These are phyloP conservation scores for Pammene aurita DNA, from an alignment of 2,888 invertebrate genomes.

Conservation along the genomic window DNA sequence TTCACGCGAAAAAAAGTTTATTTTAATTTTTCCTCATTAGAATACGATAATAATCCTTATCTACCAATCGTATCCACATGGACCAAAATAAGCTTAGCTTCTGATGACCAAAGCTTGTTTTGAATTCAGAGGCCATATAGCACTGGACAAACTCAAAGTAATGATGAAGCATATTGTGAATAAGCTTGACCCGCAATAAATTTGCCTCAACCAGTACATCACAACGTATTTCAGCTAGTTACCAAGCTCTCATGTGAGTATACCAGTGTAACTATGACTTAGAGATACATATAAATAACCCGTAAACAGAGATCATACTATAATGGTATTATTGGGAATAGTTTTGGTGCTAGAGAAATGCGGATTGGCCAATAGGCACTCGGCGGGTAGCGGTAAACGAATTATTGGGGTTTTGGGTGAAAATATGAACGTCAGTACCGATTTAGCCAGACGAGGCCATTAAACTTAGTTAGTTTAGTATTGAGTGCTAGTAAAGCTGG, in stretches of 20 bases:
- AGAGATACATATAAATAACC: not conserved
- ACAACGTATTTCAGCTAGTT: not conserved
- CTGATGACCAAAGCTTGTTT: no score
- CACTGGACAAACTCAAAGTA: not conserved
- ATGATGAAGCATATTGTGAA: not conserved
- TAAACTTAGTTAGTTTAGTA: no score
- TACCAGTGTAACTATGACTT: not conserved
- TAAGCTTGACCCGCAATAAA: not conserved
- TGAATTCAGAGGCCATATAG: not conserved
- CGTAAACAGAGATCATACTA: not conserved
- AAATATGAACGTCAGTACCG: conserved; percentile 9
- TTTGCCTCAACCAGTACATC: not conserved
- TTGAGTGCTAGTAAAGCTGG: no score
- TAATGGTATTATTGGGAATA: not conserved
- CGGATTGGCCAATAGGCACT: conserved; percentile 25
- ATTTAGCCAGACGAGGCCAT: not conserved
- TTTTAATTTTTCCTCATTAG: no score
- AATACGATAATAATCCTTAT: no score
- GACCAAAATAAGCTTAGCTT: no score
- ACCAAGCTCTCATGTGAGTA: not conserved
- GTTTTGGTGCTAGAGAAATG: conserved; percentile 16
- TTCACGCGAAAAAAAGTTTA: no score
- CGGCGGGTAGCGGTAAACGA: conserved; percentile 16
- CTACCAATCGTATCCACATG: no score
- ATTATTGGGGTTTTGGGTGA: conserved; percentile 16